Evolutionary conservation across 2,888 invertebrate genomes (phyloP), one percentile per base, ranked within the genome.

Genomic region (Eumacrocentrus americanus): DNA sequence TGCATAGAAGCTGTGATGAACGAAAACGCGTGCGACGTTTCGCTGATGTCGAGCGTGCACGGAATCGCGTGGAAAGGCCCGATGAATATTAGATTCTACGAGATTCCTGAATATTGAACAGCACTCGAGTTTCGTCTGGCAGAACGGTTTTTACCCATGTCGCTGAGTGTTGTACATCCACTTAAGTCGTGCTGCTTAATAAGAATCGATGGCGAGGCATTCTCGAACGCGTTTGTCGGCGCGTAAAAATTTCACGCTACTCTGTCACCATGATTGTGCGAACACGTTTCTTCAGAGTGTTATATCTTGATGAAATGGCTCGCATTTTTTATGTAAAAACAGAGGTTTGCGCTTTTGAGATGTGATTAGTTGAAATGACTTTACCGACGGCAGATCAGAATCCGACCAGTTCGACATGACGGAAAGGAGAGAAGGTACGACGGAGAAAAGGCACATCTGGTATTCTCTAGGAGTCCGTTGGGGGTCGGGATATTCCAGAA

Each of bases 401-500:
- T 50, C 60, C 11, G 6, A 4, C 2, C 12, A 11, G 22, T 52
- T 37, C 4, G 5, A 6, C n/a, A 20, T 6, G 7, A 3, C n/a
- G 16, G 9, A 22, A 18, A 16, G 11, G 5, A 1, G 2, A 50
- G 18, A 29, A 14, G 34, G 34, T 18, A 44, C 48, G 38, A 52
- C 44, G 58, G 61, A 50, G 35, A 37, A 59, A 62, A 58, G 65
- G 59, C 64, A 44, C 63, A 64, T 67, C 66, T 64, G 68, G 67
- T 61, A 70, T 70, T 70, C 66, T 59, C 63, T 35, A 58, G 51
- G 61, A 55, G 66, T 70, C 60, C 55, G 64, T 64, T 67, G 55
- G 47, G 58, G 23, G 46, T 54, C 63, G 59, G 67, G 62, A 65
- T 70, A 69, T 72, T 66, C 64, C 67, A 63, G 66, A 23, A 70